Evolutionary conservation across 2,888 invertebrate species (phyloP).

Genomic region (Phengaris arion): DNA sequence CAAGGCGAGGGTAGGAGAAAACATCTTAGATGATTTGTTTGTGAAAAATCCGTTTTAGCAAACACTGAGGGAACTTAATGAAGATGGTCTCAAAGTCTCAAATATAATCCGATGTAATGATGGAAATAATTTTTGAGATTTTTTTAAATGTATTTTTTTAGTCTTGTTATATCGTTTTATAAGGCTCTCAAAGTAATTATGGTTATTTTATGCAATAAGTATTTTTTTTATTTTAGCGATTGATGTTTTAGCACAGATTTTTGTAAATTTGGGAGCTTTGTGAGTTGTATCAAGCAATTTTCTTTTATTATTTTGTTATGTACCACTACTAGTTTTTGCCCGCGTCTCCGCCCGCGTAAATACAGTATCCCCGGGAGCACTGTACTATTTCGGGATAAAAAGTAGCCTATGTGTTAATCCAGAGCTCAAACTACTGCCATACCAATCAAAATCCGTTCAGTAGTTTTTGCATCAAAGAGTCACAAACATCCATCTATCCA

Average conservation of each 20-base stretch:
- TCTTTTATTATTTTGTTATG: too few relatives aligned
- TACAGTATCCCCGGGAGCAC: too few relatives aligned
- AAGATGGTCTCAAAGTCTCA: slow-evolving; percentile 21
- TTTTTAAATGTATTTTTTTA: neutral
- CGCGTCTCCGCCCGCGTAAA: too few relatives aligned
- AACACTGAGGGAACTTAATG: slow-evolving; percentile 31
- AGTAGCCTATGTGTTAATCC: too few relatives aligned
- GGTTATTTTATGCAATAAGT: neutral
- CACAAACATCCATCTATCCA: neutral
- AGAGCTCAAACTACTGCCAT: too few relatives aligned
- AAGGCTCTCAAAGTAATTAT: neutral
- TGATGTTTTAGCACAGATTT: neutral
- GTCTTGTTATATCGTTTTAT: neutral
- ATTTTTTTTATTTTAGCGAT: neutral
- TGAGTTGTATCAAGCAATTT: too few relatives aligned
- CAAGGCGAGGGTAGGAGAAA: slow-evolving; percentile 59
- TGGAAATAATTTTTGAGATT: slow-evolving; percentile 5
- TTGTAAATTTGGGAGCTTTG: too few relatives aligned
- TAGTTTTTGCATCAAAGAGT: too few relatives aligned
- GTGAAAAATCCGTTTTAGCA: slow-evolving; percentile 37
- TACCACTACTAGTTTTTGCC: too few relatives aligned
- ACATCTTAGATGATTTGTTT: slow-evolving; percentile 48
- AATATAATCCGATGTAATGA: slow-evolving; percentile 23
- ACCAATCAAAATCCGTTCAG: too few relatives aligned
- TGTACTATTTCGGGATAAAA: too few relatives aligned